These are phyloP conservation scores for Pachypanchax playfairii DNA, from an alignment of 2,113 vertebrate genomes.

Conservation along the genomic window DNA sequence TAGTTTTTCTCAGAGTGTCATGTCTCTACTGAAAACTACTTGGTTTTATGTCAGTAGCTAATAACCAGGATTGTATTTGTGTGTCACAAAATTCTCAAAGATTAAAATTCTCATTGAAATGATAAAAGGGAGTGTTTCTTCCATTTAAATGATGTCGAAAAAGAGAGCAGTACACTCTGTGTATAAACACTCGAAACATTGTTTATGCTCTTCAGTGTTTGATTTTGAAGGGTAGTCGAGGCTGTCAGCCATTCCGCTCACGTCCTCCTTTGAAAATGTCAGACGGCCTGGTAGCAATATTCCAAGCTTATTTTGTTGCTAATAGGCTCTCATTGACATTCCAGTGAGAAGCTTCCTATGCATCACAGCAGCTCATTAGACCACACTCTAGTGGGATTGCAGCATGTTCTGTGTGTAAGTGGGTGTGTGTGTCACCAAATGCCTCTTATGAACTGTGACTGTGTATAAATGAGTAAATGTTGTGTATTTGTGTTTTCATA, in stretches of 20 bases:
- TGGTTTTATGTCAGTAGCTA: no score
- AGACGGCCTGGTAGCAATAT: slow-evolving; percentile 70
- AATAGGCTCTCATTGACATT: slow-evolving; percentile 76
- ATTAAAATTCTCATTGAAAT: slow-evolving; percentile 7
- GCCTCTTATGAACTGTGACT: slow-evolving; percentile 40
- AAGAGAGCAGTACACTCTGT: not conserved
- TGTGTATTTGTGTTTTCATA: slow-evolving; percentile 26
- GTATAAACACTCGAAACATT: slow-evolving; percentile 17
- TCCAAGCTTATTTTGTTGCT: slow-evolving; percentile 63
- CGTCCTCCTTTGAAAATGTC: slow-evolving; percentile 76
- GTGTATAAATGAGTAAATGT: slow-evolving; percentile 41
- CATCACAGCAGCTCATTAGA: slow-evolving; percentile 70
- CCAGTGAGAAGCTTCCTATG: slow-evolving; percentile 58
- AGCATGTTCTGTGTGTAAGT: slow-evolving; percentile 22
- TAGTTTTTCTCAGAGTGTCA: no score
- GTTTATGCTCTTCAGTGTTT: slow-evolving; percentile 43
- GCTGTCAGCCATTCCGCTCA: slow-evolving; percentile 62
- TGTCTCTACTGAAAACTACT: no score
- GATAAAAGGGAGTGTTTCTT: slow-evolving; percentile 11
- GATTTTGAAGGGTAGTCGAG: slow-evolving; percentile 48
- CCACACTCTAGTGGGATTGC: slow-evolving; percentile 23
- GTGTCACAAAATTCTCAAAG: not conserved
- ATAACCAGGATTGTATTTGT: no score
- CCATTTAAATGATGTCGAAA: not conserved
- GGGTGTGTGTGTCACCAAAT: slow-evolving; percentile 18